These are phyloP conservation scores for Zaprionus vittiger DNA, from an alignment of 1,140 invertebrate genomes.

Conservation along the genomic window DNA sequence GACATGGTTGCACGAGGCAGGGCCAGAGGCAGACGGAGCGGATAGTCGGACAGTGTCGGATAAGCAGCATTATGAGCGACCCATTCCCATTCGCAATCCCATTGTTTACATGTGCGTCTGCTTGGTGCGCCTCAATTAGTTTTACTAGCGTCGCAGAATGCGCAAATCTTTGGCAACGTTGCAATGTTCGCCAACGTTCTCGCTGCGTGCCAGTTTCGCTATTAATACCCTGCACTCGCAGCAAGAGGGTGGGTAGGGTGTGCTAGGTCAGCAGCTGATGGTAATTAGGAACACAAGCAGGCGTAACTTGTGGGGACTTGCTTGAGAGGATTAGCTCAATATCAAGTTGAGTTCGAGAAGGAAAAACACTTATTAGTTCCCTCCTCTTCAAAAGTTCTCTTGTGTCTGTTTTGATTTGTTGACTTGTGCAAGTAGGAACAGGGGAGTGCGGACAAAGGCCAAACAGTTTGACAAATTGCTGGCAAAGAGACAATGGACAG, in stretches of 20 bases:
- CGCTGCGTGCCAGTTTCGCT: conserved; percentile 27
- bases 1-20: conserved; percentile 28
- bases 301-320: neutral
- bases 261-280: conserved; percentile 12
- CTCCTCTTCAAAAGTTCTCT: neutral
- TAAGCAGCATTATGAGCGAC: conserved; percentile 50
- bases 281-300: neutral
- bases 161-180: conserved; percentile 48
- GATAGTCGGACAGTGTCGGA: conserved; percentile 19
- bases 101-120: conserved; percentile 67
- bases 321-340: neutral
- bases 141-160: conserved; percentile 63
- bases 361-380: neutral
- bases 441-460: conserved; percentile 57
- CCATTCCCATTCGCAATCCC: conserved; percentile 24
- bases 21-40: neutral
- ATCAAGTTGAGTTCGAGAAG: neutral
- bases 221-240: conserved; percentile 38
- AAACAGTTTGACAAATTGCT: conserved; percentile 56
- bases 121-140: conserved; percentile 73
- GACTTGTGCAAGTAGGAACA: conserved; percentile 50
- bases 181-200: conserved; percentile 25
- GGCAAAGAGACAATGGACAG: conserved; percentile 41
- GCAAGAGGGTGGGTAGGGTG: conserved; percentile 20
- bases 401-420: conserved; percentile 72